Percentiles rank a stretch among this genome's conserved stretches.
Evolutionary conservation across 2,888 invertebrate species (phyloP).

Genomic region (Cephus pygmeus): DNA sequence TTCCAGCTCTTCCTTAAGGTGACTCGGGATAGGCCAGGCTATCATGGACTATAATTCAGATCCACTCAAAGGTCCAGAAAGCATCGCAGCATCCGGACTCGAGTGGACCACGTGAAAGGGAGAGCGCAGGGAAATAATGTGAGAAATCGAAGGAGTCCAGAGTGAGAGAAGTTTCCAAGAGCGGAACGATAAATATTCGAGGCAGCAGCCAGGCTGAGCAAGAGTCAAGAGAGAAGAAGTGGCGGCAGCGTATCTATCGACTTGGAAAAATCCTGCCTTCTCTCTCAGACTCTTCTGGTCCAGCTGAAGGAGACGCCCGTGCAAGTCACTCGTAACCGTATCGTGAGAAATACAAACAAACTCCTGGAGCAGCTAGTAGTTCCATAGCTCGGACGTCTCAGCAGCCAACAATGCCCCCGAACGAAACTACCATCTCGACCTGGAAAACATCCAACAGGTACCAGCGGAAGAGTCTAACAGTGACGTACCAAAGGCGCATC

Average conservation of each 20-base stretch:
- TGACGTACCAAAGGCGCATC: background rate
- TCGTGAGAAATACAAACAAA: constrained; percentile 63
- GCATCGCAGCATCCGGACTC: constrained; percentile 6
- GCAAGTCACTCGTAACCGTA: constrained; percentile 63
- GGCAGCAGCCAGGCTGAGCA: background rate
- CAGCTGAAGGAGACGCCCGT: constrained; percentile 29
- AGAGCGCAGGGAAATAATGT: constrained; percentile 4
- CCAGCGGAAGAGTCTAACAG: background rate
- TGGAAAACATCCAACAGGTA: background rate
- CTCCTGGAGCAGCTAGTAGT: constrained; percentile 3
- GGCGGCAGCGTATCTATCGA: background rate
- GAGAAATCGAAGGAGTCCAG: constrained; percentile 9
- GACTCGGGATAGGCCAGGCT: constrained; percentile 3
- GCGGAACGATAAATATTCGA: constrained; percentile 3
- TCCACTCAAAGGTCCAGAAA: constrained; percentile 12
- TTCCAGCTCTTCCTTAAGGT: background rate
- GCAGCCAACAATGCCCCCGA: background rate
- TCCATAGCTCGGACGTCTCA: background rate
- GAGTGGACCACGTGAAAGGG: constrained; percentile 3
- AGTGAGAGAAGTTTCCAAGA: background rate
- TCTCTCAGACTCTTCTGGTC: background rate
- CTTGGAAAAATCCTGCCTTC: background rate
- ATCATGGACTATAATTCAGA: constrained; percentile 29
- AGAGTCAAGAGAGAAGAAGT: background rate
- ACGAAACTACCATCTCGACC: background rate